A percentile compares a stretch with the other conserved stretches of the same genome.
Conservation (phyloP, 2,113 vertebrate genomes). For the Passer montanus region DNA sequence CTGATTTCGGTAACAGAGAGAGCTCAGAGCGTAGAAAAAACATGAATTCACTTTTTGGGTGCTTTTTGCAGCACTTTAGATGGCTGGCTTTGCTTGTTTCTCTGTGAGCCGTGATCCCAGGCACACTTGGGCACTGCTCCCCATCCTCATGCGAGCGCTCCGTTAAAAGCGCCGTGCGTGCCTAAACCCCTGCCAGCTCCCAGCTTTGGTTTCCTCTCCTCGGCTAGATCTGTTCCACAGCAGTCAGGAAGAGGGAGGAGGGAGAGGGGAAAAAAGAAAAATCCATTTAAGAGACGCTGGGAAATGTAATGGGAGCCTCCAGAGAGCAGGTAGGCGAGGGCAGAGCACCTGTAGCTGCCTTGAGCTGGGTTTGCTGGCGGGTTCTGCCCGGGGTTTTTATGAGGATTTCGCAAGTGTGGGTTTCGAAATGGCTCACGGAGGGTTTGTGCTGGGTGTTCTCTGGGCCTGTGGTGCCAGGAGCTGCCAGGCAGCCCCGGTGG, state of each 20-base stretch:
- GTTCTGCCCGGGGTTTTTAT: background rate
- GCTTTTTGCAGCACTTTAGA: background rate
- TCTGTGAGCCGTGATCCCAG: background rate
- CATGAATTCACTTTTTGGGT: background rate
- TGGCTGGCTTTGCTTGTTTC: background rate
- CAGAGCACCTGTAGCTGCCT: slow-evolving; percentile 33
- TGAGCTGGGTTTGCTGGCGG: background rate
- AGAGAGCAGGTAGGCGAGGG: background rate
- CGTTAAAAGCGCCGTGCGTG: background rate
- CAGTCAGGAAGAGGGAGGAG: background rate
- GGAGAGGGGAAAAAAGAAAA: background rate
- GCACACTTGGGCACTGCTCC: background rate
- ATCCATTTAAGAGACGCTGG: background rate
- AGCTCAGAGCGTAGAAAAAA: background rate
- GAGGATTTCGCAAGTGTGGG: slow-evolving; percentile 12
- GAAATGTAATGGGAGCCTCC: background rate
- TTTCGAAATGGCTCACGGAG: background rate
- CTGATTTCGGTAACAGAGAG: background rate
- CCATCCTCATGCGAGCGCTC: background rate
- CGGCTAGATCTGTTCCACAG: background rate
- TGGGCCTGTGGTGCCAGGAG: fast-evolving
- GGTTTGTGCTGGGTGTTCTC: slow-evolving; percentile 6
- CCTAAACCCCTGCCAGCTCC: slow-evolving; percentile 7
- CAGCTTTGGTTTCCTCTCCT: background rate
- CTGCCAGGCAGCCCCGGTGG: background rate